A percentile compares a stretch with the other conserved stretches of the same genome.
Evolutionary conservation across 2,113 vertebrate genomes (phyloP).

Genomic region (Dasyurus viverrinus): DNA sequence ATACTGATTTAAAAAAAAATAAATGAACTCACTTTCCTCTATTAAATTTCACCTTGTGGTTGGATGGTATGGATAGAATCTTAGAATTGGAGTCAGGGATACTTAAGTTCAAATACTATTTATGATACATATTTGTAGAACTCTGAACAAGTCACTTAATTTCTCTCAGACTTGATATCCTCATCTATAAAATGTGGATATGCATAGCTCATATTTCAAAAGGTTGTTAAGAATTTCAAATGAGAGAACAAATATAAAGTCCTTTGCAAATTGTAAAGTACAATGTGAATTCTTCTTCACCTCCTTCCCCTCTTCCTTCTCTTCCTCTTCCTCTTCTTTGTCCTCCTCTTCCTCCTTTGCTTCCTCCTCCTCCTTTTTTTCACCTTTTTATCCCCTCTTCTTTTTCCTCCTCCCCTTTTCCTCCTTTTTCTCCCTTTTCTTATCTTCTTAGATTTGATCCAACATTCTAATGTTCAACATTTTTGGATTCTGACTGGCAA

Average conservation of each 20-base stretch:
- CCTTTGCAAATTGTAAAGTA: background rate
- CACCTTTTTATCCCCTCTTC: background rate
- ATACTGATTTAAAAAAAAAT: background rate
- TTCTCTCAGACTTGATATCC: background rate
- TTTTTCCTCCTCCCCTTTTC: background rate
- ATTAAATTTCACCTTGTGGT: background rate
- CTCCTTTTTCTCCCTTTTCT: background rate
- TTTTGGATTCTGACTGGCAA: too few species aligned
- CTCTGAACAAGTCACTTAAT: background rate
- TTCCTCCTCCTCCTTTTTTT: too few species aligned
- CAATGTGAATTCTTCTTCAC: background rate
- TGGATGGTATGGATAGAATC: background rate
- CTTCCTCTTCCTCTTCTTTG: background rate
- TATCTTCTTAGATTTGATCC: constrained; percentile 27
- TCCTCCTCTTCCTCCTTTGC: background rate
- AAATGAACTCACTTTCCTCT: background rate
- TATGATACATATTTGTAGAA: background rate
- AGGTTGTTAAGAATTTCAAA: background rate
- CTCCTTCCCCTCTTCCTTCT: too few species aligned
- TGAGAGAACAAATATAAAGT: background rate
- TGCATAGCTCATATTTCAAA: background rate
- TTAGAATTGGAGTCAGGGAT: background rate
- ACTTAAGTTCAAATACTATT: background rate
- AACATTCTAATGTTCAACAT: too few species aligned
- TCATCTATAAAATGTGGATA: background rate